These are phyloP conservation scores for Tangara arthus DNA, from an alignment of 2,797 vertebrate genomes.

Conservation along the genomic window DNA sequence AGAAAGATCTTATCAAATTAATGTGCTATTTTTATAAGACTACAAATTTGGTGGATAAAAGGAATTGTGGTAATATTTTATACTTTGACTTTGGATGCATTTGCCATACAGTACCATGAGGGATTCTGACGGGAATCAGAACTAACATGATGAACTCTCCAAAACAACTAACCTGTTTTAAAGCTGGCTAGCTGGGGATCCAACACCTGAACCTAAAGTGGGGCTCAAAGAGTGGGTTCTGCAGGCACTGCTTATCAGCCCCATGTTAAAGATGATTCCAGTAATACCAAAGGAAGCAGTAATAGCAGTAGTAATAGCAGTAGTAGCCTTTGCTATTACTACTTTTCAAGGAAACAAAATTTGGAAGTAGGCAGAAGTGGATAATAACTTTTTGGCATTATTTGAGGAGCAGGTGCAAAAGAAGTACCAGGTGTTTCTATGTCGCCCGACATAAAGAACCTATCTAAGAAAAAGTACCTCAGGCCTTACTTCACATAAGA, in stretches of 20 bases:
- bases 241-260: background rate
- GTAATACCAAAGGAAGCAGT: background rate
- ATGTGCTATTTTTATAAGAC: constrained; percentile 42
- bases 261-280: background rate
- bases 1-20: constrained; percentile 59
- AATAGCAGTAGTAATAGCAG: background rate
- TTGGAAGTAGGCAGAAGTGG: background rate
- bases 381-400: background rate
- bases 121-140: background rate
- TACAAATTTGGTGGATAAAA: constrained; percentile 42
- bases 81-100: background rate
- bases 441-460: background rate
- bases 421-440: background rate
- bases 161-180: background rate
- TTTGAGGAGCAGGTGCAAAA: background rate
- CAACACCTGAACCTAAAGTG: background rate
- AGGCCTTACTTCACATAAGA: background rate
- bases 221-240: background rate
- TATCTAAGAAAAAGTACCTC: background rate
- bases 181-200: background rate
- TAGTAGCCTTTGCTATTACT: background rate
- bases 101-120: background rate
- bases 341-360: background rate
- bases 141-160: background rate
- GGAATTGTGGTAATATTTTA: background rate